Percentiles rank a stretch among this genome's conserved stretches.
phyloP scores from a whole-genome alignment of 1,140 invertebrate species.

The Drosophila dunni region DNA sequence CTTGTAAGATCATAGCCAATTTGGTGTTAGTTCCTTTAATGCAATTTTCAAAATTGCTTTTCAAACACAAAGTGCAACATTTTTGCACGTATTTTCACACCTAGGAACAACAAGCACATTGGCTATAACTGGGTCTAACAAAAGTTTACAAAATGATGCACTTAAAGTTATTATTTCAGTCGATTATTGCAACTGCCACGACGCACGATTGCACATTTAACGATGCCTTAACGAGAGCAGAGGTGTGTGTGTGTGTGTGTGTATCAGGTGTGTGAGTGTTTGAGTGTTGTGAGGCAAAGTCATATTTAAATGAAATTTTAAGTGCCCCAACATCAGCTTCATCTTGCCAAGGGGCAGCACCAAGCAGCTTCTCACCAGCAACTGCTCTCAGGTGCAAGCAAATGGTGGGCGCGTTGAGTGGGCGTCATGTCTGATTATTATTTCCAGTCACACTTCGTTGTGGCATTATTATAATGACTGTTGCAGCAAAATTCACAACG shows the following conservation, averaged over 20 bases:
- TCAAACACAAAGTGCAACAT: constrained; percentile 27
- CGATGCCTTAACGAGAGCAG: constrained; percentile 46
- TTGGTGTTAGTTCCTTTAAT: constrained; percentile 14
- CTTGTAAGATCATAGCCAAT: constrained; percentile 19
- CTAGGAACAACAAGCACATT: constrained; percentile 15
- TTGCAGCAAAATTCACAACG: constrained; percentile 83
- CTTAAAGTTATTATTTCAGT: constrained; percentile 77
- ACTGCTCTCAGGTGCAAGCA: constrained; percentile 3
- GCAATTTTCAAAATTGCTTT: constrained; percentile 45
- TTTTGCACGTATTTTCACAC: constrained; percentile 58
- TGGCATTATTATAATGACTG: constrained; percentile 84
- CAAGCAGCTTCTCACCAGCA: neutral
- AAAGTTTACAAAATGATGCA: constrained; percentile 74
- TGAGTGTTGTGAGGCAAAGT: constrained; percentile 29
- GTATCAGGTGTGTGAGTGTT: constrained; percentile 30
- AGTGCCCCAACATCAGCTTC: constrained; percentile 56
- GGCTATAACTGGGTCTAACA: constrained; percentile 26
- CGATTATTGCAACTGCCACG: constrained; percentile 73
- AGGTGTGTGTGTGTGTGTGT: constrained; percentile 21
- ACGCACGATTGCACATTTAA: constrained; percentile 77
- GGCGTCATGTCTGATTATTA: constrained; percentile 68
- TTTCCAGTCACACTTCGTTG: constrained; percentile 83
- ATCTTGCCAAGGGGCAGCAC: constrained; percentile 33
- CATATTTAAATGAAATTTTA: constrained; percentile 82
- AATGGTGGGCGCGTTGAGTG: neutral